phyloP scores from a whole-genome alignment of 2,888 invertebrate genomes.

The Dorcus hopei region DNA sequence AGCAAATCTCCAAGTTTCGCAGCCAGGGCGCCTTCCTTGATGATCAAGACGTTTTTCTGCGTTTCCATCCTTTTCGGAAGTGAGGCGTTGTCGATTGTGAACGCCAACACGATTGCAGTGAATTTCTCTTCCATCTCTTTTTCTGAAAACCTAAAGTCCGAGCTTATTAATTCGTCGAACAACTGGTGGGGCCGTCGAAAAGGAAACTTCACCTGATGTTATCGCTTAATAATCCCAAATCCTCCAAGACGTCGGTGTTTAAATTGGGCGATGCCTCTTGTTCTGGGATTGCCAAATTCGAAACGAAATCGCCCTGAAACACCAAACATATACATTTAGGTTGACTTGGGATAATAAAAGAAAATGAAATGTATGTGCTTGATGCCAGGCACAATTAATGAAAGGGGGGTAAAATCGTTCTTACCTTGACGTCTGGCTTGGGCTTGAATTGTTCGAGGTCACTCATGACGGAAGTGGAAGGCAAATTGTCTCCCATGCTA shows the following conservation, averaged over 20 bases:
- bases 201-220: conserved; percentile 8
- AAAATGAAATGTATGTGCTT: conserved; percentile 13
- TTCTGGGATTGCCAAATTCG: neutral
- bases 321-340: conserved; percentile 13
- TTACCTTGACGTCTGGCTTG: too few relatives aligned
- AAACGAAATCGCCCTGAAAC: conserved; percentile 7
- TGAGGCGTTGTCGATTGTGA: conserved; percentile 17
- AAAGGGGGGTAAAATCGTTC: neutral
- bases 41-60: conserved; percentile 7
- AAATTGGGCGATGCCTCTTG: conserved; percentile 12
- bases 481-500: too few relatives aligned
- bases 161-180: too few relatives aligned
- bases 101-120: conserved; percentile 15
- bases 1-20: conserved; percentile 4
- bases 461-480: too few relatives aligned
- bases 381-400: neutral
- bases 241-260: conserved; percentile 10
- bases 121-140: conserved; percentile 21
- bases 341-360: neutral
- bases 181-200: too few relatives aligned
- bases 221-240: conserved; percentile 10
- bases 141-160: neutral
- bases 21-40: conserved; percentile 5
- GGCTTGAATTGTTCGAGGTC: too few relatives aligned
- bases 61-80: conserved; percentile 8